Evolutionary conservation across 1,140 invertebrate genomes (phyloP).

Genomic region (Stegodyphus dumicola): DNA sequence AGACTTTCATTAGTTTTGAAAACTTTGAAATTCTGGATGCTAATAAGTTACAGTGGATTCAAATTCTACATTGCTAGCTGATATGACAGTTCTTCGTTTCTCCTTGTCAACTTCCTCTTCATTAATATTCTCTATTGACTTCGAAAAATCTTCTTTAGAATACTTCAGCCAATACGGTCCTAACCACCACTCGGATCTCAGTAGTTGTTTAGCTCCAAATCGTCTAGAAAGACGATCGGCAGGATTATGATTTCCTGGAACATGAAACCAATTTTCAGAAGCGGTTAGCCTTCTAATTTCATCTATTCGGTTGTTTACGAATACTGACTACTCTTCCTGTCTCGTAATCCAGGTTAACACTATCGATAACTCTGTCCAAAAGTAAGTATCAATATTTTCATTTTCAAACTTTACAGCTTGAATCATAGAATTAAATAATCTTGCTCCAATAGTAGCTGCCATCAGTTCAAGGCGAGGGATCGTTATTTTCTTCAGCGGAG

Average conservation of each 20-base stretch:
- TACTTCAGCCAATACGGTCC: conserved; percentile 8
- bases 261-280: conserved; percentile 22
- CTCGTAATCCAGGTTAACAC: conserved; percentile 39
- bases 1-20: conserved; percentile 15
- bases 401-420: neutral
- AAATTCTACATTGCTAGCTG: conserved; percentile 1
- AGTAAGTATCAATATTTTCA: neutral
- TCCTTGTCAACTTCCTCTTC: conserved; percentile 14
- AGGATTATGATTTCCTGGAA: conserved; percentile 17
- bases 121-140: conserved; percentile 5
- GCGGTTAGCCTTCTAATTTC: neutral
- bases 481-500: no score
- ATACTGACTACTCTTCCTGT: conserved; percentile 19
- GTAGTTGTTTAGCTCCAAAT: no score
- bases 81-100: conserved; percentile 4
- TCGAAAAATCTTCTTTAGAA: conserved; percentile 9
- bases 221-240: no score
- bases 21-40: conserved; percentile 20
- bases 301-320: conserved; percentile 32
- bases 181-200: conserved; percentile 16
- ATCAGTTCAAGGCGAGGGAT: conserved; percentile 28
- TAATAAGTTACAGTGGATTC: conserved; percentile 1
- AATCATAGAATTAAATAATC: conserved; percentile 8
- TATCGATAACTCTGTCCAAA: conserved; percentile 19
- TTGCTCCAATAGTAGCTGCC: conserved; percentile 8